Evolutionary conservation across 2,113 vertebrate genomes (phyloP).

Genomic region (Cathartes aura): DNA sequence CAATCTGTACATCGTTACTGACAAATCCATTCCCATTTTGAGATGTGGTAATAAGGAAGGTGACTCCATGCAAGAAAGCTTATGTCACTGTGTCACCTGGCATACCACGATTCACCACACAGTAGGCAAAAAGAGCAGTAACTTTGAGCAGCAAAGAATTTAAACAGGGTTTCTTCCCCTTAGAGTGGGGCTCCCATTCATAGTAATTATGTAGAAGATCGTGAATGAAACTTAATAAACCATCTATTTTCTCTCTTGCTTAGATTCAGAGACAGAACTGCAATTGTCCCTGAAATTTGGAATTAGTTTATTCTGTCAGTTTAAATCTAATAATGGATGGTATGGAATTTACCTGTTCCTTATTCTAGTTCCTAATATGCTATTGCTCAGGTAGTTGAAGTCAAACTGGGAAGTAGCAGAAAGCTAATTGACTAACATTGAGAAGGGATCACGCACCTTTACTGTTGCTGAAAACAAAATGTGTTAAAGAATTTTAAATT

Average conservation of each 20-base stretch:
- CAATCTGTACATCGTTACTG: not conserved
- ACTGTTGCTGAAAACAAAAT: not conserved
- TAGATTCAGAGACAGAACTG: not conserved
- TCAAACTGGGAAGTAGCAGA: not conserved
- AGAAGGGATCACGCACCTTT: not conserved
- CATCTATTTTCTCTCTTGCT: not conserved
- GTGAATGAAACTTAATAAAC: not conserved
- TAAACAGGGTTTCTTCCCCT: not conserved
- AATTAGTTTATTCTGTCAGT: not conserved
- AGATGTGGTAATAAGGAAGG: not conserved
- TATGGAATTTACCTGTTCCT: not conserved
- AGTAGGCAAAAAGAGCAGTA: accelerated
- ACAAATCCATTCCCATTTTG: too few species aligned
- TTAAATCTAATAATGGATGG: not conserved
- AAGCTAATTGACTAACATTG: not conserved
- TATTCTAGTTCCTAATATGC: not conserved
- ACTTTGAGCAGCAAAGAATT: not conserved
- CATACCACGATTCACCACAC: not conserved
- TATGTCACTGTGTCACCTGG: not conserved
- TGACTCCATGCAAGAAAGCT: not conserved
- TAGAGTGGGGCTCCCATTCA: not conserved
- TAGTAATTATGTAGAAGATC: not conserved
- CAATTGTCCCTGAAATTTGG: not conserved
- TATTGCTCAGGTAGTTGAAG: not conserved
- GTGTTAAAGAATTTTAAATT: not conserved